Evolutionary conservation across 2,797 vertebrate species (phyloP).

Genomic region (Spinus olivaceus): DNA sequence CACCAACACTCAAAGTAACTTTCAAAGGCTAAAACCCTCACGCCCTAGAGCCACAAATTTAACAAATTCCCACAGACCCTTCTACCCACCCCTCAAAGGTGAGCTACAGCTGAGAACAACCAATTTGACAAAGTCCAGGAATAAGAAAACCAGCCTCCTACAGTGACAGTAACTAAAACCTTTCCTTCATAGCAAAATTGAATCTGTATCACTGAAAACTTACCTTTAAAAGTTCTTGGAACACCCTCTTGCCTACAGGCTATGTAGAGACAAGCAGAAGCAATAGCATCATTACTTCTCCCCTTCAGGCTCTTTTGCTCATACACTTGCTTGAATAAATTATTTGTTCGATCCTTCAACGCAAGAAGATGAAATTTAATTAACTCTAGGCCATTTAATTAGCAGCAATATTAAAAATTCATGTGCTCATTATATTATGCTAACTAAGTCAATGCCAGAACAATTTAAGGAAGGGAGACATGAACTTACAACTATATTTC

Average conservation of each 20-base stretch:
- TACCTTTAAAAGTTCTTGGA: conserved; percentile 98
- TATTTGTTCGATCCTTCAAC: conserved; percentile 97
- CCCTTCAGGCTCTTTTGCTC: conserved; percentile 99
- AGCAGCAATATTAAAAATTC: conserved; percentile 73
- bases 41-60: neutral
- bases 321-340: conserved; percentile 99
- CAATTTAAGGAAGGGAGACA: conserved; percentile 41
- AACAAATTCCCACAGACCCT: neutral
- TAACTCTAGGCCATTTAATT: conserved; percentile 74
- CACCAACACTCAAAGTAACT: neutral
- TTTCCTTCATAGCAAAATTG: neutral
- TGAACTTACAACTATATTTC: conserved; percentile 93
- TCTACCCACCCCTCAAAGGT: neutral
- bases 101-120: neutral
- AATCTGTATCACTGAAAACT: neutral
- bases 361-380: conserved; percentile 72
- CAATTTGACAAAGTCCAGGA: neutral
- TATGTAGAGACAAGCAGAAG: conserved; percentile 98
- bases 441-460: conserved; percentile 66
- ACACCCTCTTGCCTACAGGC: conserved; percentile 98
- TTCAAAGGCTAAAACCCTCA: neutral
- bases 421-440: conserved; percentile 71
- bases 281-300: conserved; percentile 96
- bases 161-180: neutral
- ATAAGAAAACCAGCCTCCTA: neutral